These are phyloP conservation scores for Balaenoptera acutorostrata DNA, from an alignment of 2,113 vertebrate species.

Conservation along the genomic window DNA sequence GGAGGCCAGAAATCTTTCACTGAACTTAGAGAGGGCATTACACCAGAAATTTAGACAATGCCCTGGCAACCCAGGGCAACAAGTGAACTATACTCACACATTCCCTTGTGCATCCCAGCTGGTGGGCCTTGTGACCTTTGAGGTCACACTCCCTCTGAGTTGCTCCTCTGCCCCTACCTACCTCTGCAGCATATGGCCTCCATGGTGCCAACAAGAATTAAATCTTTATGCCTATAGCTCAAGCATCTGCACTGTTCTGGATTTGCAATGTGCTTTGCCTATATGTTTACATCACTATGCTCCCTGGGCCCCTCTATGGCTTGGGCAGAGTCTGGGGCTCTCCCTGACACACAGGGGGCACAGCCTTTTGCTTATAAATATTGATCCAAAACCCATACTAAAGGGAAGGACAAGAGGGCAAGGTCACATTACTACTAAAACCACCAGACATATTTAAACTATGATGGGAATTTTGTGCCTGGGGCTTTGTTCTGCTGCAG, in stretches of 20 bases:
- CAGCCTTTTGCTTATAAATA: not conserved
- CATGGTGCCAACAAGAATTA: not conserved
- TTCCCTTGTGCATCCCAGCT: not conserved
- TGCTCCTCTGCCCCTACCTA: not conserved
- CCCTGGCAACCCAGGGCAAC: not conserved
- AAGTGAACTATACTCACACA: not conserved
- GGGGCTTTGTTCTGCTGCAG: not conserved
- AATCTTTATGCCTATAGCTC: not conserved
- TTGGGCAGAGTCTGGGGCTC: not conserved
- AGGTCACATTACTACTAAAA: not conserved
- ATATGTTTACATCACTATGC: too few species aligned
- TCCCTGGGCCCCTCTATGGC: not conserved
- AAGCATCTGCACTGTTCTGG: not conserved
- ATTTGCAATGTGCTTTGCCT: not conserved
- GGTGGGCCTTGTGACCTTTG: not conserved
- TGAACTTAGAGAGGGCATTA: not conserved
- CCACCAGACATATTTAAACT: not conserved
- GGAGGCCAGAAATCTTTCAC: not conserved
- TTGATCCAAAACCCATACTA: not conserved
- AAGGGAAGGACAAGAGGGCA: not conserved
- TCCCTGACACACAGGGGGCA: not conserved
- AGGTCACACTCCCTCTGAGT: not conserved
- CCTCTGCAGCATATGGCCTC: not conserved
- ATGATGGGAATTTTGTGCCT: not conserved
- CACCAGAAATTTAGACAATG: not conserved